Evolutionary conservation across 2,113 vertebrate species (phyloP), one percentile per base, ranked within the genome.

Genomic region (Cephalopholis sonnerati): DNA sequence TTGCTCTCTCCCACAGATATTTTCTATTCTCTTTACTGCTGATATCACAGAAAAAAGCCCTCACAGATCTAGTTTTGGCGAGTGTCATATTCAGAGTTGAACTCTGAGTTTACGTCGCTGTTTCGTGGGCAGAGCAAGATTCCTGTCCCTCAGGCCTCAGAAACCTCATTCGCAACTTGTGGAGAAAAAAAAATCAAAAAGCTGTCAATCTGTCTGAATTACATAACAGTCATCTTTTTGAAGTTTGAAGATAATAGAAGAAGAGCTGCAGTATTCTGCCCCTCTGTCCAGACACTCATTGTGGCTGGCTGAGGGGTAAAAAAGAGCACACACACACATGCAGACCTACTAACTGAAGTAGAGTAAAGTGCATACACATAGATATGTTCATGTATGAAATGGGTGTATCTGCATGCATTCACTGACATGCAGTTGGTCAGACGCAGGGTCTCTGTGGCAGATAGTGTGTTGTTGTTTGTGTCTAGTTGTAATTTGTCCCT

Each of bases 21-120:
- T 69, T 77, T 27, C 17, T 66, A 78, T 83, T 87, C 86, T 72
- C 59, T 88, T 83, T 73, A 62, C 51, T 44, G 59, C 77, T 81
- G 68, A 68, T 77, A 81, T 87, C 80, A 90, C 72, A 85, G 68
- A 48, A 81, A 67, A 29, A 24, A 51, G 29, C 4, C 20, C 41
- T 67, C 51, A 50, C 53, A 81, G 50, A 74, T 82, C n/a, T 16
- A 44, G 18, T 1, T 48, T 55, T 65, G 62, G 17, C 1, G 29
- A 44, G n/a, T 51, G 70, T 77, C 78, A 15, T 77, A 69, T 53
- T 63, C 7, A 7, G 36, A 64, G 53, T 6, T 63, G 71, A 84
- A 72, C 79, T 74, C 50, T 41, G 50, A 7, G 48, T 77, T 78
- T 62, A 54, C 39, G 65, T 54, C 12, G 4, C n/a, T 32, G 62